Base-by-base conservation (phyloP, 2,113 vertebrate genomes). In the Trochalopteron elliotii region DNA sequence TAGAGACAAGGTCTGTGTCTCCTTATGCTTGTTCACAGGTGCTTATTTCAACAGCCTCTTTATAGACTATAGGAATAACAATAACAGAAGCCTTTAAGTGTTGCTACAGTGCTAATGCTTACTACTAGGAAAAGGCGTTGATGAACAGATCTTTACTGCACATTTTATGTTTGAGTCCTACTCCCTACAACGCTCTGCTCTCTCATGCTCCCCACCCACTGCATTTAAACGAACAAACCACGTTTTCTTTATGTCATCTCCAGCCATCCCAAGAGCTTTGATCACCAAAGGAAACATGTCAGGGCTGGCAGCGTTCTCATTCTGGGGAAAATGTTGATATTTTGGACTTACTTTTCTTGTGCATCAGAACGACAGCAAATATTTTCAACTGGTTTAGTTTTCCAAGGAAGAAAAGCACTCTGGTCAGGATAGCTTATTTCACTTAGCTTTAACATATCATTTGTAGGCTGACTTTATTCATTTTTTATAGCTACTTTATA, bases 191-290 rank as follows among this genome's bases (percentile, higher is more conserved):
- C 30, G 31, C 77, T 57, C 82, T 37, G 64, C 64, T 83, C 82
- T 59, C 83, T 94, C 89, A 25, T 71, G 91, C 76, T 97, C 47
- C 86, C 86, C 95, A 95, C 96, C 96, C 89, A 94, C 80, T 47
- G 83, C 91, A 95, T 68, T 96, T 96, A 95, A 92, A 96, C 10
- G 33, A 96, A 95, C 96, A 97, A 96, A 87, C 91, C 93, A 95
- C 20, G 49, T 92, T 94, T 95, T 89, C 91, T 91, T 91, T 44
- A n/a, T 95, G 93, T 79, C 94, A 83, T 53, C 83, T 69, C 52
- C 70, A 92, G 92, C 94, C 70, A 57, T 92, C 81, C 60, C 53
- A 45, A 68, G 89, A 35, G 87, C 93, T 96, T 96, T 97, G 96
- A 96, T 95, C 93, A 93, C 83, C 74, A 61, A 82, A 89, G 84